Evolutionary conservation across 2,113 vertebrate species (phyloP).

Genomic region (Mus spicilegus): DNA sequence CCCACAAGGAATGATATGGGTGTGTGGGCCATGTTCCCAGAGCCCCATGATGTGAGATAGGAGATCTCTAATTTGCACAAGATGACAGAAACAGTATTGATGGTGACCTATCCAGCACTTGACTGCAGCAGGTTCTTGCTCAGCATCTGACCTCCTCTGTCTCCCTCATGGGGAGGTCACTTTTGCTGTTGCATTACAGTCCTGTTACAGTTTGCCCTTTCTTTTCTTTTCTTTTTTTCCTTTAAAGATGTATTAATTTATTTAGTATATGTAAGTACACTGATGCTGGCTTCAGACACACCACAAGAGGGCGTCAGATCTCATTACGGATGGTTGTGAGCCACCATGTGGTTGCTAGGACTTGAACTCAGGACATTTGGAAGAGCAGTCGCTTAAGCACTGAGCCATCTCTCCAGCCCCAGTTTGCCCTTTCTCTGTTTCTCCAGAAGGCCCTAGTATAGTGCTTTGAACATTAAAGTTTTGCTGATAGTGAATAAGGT

Average conservation of each 20-base stretch:
- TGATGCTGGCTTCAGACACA: too few species aligned
- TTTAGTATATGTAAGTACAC: too few species aligned
- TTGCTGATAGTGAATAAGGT: neutral
- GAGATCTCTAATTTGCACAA: accelerated
- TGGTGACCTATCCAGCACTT: neutral
- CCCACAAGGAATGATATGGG: neutral
- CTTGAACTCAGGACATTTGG: too few species aligned
- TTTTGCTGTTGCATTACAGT: neutral
- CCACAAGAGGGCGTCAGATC: too few species aligned
- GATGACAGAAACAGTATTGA: neutral
- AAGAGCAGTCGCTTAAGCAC: too few species aligned
- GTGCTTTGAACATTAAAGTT: neutral
- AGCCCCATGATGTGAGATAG: neutral
- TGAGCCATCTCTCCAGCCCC: too few species aligned
- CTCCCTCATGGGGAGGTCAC: neutral
- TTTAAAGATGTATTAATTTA: too few species aligned
- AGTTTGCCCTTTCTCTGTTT: slow-evolving; percentile 27
- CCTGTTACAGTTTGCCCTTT: neutral
- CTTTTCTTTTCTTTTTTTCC: neutral
- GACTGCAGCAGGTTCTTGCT: neutral
- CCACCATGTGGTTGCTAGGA: too few species aligned
- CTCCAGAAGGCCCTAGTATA: neutral
- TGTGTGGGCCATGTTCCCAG: neutral
- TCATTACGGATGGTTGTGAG: too few species aligned
- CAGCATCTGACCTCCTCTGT: neutral